Percentiles rank a stretch among this genome's conserved stretches.
Conservation (phyloP, 64 coral and sea anemone species). For the Pocillopora damicornis region DNA sequence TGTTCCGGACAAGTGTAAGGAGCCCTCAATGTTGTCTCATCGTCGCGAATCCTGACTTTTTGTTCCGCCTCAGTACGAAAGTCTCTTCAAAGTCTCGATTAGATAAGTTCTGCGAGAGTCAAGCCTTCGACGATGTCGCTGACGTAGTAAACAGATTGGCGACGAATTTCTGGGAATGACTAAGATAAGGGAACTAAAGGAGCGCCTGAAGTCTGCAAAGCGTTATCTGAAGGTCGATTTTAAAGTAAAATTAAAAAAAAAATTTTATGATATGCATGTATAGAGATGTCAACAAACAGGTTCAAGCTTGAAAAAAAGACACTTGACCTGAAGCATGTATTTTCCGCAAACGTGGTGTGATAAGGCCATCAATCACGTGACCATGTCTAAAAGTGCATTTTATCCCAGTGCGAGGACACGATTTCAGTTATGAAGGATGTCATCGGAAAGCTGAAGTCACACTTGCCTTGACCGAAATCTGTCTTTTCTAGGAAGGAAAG, state of each 20-base stretch:
- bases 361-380: not conserved
- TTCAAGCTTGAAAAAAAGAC: not conserved
- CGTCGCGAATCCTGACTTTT: not conserved
- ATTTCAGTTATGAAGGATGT: no score
- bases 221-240: constrained; percentile 28
- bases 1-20: no score
- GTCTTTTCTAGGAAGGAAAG: no score
- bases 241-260: not conserved
- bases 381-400: not conserved
- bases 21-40: no score
- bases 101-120: not conserved
- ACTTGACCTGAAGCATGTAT: not conserved
- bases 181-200: not conserved
- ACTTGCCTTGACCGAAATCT: no score
- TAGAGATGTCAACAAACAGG: not conserved
- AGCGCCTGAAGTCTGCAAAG: constrained; percentile 5
- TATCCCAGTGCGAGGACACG: no score
- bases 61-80: constrained; percentile 19
- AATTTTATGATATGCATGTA: not conserved
- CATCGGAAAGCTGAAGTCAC: no score
- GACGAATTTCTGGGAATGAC: constrained; percentile 5
- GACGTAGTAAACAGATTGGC: constrained; percentile 5
- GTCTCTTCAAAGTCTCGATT: constrained; percentile 16
- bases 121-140: constrained; percentile 30
- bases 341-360: not conserved